Conservation (phyloP, 1,140 invertebrate genomes). For the Diploscapter pachys region DNA sequence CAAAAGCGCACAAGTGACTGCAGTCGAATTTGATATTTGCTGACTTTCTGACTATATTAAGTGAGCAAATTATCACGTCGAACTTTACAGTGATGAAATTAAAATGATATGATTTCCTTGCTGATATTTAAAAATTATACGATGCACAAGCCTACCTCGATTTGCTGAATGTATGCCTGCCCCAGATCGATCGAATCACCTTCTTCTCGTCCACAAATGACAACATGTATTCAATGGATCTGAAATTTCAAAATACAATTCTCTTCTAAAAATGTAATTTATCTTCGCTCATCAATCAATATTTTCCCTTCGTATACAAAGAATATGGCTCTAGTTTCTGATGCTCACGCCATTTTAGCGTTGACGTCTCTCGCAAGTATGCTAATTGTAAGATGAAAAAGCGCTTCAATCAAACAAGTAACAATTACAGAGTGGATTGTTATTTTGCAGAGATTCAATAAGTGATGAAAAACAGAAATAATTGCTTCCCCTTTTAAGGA, state of each 20-base stretch:
- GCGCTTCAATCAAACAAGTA: too few species aligned
- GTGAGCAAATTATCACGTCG: not conserved
- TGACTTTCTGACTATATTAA: not conserved
- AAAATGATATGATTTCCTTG: not conserved
- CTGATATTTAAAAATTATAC: not conserved
- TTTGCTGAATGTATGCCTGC: slow-evolving; percentile 62
- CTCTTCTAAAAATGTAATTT: not conserved
- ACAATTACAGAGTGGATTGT: too few species aligned
- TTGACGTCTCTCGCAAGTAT: too few species aligned
- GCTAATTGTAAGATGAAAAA: too few species aligned
- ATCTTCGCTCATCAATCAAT: slow-evolving; percentile 43
- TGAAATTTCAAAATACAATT: not conserved
- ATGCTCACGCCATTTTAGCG: too few species aligned
- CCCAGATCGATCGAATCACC: slow-evolving; percentile 59
- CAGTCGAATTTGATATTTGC: not conserved
- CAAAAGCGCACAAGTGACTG: slow-evolving; percentile 1
- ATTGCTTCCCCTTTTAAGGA: too few species aligned
- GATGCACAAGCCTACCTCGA: slow-evolving; percentile 49
- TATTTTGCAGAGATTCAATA: too few species aligned
- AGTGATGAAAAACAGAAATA: too few species aligned
- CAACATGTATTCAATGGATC: slow-evolving; percentile 61
- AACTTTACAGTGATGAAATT: not conserved
- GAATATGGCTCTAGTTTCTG: too few species aligned
- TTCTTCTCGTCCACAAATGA: slow-evolving; percentile 60
- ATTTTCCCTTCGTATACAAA: too few species aligned